A percentile compares a stretch with the other conserved stretches of the same genome.
Evolutionary conservation across 2,113 vertebrate species (phyloP).

Genomic region (Rhadina sibilatrix): DNA sequence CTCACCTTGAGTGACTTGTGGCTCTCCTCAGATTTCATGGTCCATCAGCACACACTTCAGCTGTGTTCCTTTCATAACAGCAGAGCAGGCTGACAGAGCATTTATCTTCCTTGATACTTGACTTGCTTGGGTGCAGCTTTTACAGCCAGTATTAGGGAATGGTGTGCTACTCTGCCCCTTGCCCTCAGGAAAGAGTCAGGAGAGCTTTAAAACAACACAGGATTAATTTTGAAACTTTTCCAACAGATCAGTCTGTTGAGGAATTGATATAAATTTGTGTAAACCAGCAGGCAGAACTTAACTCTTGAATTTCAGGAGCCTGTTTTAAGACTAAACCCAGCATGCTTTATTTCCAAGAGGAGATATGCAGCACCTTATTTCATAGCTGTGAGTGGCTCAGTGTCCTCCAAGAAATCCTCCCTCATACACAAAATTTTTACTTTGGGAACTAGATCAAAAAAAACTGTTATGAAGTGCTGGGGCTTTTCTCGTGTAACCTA

Average conservation of each 20-base stretch:
- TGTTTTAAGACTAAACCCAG: neutral
- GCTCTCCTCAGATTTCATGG: slow-evolving; percentile 46
- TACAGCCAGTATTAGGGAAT: neutral
- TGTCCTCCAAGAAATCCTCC: neutral
- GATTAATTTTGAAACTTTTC: neutral
- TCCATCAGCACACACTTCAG: slow-evolving; percentile 27
- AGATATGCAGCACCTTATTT: neutral
- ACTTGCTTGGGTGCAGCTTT: slow-evolving; percentile 8
- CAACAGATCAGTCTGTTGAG: neutral
- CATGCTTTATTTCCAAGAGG: neutral
- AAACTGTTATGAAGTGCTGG: neutral
- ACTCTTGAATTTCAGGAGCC: neutral
- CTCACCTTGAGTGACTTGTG: slow-evolving; percentile 38
- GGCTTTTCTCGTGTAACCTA: neutral
- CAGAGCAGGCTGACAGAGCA: slow-evolving; percentile 19
- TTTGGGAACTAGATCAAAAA: neutral
- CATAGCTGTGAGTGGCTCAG: neutral
- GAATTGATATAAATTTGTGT: slow-evolving; percentile 1
- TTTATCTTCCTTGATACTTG: slow-evolving; percentile 24
- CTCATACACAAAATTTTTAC: neutral
- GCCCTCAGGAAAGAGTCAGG: neutral
- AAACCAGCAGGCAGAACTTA: slow-evolving; percentile 2
- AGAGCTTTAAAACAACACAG: slow-evolving; percentile 6
- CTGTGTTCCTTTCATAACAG: neutral
- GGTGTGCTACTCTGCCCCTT: neutral